Percentiles rank a stretch among this genome's conserved stretches.
phyloP scores from a whole-genome alignment of 2,888 invertebrate genomes.

The Parasteatoda lunata region DNA sequence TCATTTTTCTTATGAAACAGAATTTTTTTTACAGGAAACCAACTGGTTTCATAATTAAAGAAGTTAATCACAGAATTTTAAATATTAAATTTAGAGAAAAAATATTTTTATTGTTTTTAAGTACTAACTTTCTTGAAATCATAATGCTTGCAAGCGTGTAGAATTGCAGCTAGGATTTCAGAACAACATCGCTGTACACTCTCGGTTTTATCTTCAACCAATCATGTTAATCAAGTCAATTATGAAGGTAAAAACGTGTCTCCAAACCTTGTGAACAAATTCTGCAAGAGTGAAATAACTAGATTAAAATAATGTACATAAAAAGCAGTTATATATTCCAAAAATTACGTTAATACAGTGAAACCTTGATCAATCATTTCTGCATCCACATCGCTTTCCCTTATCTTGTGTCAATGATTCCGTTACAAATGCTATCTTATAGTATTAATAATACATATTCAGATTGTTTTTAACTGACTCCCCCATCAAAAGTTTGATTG shows the following conservation, averaged over 20 bases:
- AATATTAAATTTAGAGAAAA: not conserved
- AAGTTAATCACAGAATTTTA: not conserved
- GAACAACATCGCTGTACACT: conserved; percentile 87
- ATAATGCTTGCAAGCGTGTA: conserved; percentile 91
- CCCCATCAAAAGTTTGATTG: no score
- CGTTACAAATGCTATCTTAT: no score
- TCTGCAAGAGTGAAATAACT: conserved; percentile 72
- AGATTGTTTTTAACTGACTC: no score
- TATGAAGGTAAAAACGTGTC: conserved; percentile 80
- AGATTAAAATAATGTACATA: conserved; percentile 13
- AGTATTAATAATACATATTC: no score
- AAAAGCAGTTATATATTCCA: conserved; percentile 6
- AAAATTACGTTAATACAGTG: no score
- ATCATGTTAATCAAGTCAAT: conserved; percentile 79
- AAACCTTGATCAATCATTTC: no score
- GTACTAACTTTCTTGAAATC: conserved; percentile 76
- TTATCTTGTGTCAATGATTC: no score
- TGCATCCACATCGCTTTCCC: no score
- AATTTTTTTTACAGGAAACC: not conserved
- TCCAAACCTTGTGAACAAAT: conserved; percentile 86
- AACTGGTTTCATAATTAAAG: not conserved
- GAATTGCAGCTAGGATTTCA: conserved; percentile 85
- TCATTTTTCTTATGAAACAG: no score
- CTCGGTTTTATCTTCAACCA: conserved; percentile 83
- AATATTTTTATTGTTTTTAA: no score